Evolutionary conservation across 2,888 invertebrate species (phyloP).

Genomic region (Mellilla xanthometata): DNA sequence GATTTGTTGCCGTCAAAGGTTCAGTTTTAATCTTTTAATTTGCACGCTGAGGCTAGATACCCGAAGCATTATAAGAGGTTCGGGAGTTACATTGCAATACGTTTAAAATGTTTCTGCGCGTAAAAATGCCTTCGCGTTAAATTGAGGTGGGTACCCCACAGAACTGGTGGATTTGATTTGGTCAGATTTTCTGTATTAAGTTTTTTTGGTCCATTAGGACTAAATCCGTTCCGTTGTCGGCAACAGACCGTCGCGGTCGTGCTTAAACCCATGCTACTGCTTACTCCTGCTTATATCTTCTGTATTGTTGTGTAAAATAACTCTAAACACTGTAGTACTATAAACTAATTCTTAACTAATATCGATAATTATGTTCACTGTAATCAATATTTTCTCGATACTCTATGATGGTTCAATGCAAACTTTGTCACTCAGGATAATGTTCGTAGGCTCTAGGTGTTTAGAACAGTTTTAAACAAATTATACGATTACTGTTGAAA

Average conservation of each 20-base stretch:
- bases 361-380: slow-evolving; percentile 64
- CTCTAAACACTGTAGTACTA: slow-evolving; percentile 68
- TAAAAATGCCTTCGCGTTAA: too few species aligned
- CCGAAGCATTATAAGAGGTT: too few species aligned
- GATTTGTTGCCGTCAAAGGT: slow-evolving; percentile 1
- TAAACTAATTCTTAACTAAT: slow-evolving; percentile 65
- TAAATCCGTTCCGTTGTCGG: too few species aligned
- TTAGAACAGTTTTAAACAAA: slow-evolving; percentile 55
- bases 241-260: not conserved
- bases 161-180: too few species aligned
- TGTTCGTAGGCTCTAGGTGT: slow-evolving; percentile 53
- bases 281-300: slow-evolving; percentile 72
- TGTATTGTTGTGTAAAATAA: slow-evolving; percentile 69
- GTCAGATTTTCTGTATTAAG: too few species aligned
- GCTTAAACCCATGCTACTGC: slow-evolving; percentile 50
- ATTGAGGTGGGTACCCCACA: too few species aligned
- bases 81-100: too few species aligned
- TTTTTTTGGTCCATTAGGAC: too few species aligned
- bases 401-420: slow-evolving; percentile 77
- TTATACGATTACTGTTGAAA: slow-evolving; percentile 64
- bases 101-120: too few species aligned
- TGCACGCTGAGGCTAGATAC: too few species aligned
- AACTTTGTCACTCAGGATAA: slow-evolving; percentile 75
- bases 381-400: slow-evolving; percentile 59
- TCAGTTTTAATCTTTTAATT: too few species aligned